Evolutionary conservation across 2,113 vertebrate genomes (phyloP).

Genomic region (Tachycineta bicolor): DNA sequence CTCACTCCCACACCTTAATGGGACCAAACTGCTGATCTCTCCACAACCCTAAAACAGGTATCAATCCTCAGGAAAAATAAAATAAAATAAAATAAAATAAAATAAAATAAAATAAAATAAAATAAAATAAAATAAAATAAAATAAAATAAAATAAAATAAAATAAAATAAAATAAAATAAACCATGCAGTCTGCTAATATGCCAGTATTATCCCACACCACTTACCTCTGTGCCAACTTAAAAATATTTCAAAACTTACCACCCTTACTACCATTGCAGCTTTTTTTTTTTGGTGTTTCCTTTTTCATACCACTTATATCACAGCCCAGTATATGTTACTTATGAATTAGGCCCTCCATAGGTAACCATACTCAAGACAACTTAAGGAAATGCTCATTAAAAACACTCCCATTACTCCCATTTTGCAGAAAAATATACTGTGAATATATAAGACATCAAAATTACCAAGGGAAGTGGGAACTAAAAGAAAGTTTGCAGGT

Average conservation of each 20-base stretch:
- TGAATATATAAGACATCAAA: neutral
- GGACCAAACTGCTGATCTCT: neutral
- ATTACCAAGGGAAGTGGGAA: neutral
- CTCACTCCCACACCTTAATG: neutral
- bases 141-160: neutral
- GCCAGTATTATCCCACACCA: neutral
- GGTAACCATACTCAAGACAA: neutral
- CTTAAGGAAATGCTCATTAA: neutral
- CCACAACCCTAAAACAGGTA: neutral
- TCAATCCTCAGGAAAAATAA: neutral
- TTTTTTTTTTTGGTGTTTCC: neutral
- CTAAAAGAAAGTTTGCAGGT: neutral
- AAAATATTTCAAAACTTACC: neutral
- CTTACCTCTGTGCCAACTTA: neutral
- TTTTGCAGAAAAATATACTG: neutral
- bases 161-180: neutral
- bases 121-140: too few species aligned
- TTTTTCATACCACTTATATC: neutral
- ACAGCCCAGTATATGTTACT: neutral
- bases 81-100: neutral
- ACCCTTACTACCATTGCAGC: neutral
- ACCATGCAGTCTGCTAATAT: neutral
- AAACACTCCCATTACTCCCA: neutral
- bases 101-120: too few species aligned
- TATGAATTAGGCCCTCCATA: accelerated